Evolutionary conservation across 30 jellyfish, hydroid and myxozoan genomes (phyloP), one percentile per base, ranked within the genome.

Genomic region (Hydractinia symbiolongicarpus): DNA sequence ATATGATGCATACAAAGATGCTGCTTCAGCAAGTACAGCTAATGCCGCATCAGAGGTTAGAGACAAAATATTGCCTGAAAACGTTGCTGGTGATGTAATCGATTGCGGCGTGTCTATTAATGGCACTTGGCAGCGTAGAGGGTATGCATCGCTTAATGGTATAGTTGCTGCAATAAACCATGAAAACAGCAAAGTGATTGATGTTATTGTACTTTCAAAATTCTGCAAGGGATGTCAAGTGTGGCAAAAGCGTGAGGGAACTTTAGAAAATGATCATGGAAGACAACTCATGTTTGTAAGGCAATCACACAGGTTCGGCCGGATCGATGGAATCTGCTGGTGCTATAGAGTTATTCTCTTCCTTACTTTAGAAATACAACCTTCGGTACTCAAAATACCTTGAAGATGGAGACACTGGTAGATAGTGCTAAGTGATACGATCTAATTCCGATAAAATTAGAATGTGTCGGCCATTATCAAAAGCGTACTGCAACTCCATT

Each of bases 381-480:
- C 17, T 72, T 20, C 81, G 66, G 66, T 72, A 72, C 58, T 20
- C 81, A 6, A 50, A 7, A 50, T 72, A 72, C 58, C 81, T 72
- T 72, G 81, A 73, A 7, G 81, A 72, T 14, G 81, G 58, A 20
- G 81, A 72, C 66, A 20, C 81, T 30, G 50, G 81, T 50, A 19
- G 17, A 1, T 20, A 61, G 49, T 19, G 66, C 53, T 6, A 50
- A 20, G 20, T 73, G 76, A 30, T 50, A 50, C 49, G 84, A 82
- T 17, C 49, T 68, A 17, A 61, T 15, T n/a, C 73, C 75, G 55
- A 70, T 54, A 51, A 70, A 82, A 56, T 64, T 82, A 54, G 84
- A 82, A 74, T 71, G 90, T 82, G 83, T 82, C 55, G 90, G 90
- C 50, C 86, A 82, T 55, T 55, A 64, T 16, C 90, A 82, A 74